Conservation (phyloP, 2,113 vertebrate genomes). For the Coracopsis vasa region DNA sequence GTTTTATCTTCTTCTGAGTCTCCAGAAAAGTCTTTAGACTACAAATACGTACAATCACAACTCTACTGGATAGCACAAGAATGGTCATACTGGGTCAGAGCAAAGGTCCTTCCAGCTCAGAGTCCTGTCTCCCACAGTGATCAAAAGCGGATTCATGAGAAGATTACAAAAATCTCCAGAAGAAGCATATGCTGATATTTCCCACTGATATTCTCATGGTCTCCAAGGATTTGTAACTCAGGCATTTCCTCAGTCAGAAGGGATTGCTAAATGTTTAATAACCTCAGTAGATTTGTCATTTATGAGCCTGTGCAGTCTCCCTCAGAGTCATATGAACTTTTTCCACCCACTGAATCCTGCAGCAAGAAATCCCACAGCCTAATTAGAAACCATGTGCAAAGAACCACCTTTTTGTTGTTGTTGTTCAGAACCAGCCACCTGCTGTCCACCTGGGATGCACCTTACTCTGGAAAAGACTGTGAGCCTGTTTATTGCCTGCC, state of each 20-base stretch:
- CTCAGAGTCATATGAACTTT: not conserved
- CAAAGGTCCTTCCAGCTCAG: not conserved
- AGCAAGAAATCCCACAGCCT: not conserved
- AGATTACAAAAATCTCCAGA: not conserved
- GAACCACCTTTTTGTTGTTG: not conserved
- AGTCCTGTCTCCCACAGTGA: not conserved
- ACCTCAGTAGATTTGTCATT: not conserved
- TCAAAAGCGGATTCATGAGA: not conserved
- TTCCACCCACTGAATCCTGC: rapidly evolving
- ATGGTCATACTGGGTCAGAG: not conserved
- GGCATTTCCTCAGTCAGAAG: not conserved
- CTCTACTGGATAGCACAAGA: not conserved
- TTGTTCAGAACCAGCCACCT: not conserved
- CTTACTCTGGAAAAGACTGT: rapidly evolving
- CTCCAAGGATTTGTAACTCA: not conserved
- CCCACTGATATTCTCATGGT: not conserved
- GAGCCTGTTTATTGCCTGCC: not conserved
- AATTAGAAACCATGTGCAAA: not conserved
- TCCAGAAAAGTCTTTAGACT: not conserved
- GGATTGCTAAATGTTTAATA: not conserved
- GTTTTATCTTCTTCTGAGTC: not conserved
- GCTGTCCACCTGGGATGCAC: not conserved
- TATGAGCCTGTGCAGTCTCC: not conserved
- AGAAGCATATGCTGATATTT: not conserved
- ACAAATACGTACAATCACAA: not conserved